Percentiles rank a stretch among this genome's conserved stretches.
Conservation (phyloP, 2,797 vertebrate genomes). For the Pseudochromis fuscus region DNA sequence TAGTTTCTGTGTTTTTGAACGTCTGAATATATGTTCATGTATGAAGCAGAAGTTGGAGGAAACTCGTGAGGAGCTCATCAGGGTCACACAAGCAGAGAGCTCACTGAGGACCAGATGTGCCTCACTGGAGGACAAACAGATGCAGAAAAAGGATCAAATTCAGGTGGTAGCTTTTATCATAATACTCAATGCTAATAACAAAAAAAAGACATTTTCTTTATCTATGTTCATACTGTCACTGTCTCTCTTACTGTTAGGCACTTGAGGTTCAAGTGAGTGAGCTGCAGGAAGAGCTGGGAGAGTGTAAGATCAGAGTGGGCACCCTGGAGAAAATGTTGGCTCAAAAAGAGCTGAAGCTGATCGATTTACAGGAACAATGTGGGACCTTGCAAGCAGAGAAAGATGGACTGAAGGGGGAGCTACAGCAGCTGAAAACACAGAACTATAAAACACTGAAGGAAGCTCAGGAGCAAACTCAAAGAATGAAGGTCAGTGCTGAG, state of each 20-base stretch:
- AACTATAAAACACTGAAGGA: slow-evolving; percentile 59
- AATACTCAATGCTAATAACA: background rate
- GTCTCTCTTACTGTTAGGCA: slow-evolving; percentile 33
- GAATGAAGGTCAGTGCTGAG: slow-evolving; percentile 51
- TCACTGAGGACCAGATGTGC: slow-evolving; percentile 72
- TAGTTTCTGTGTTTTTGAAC: slow-evolving; percentile 11
- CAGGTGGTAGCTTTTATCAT: slow-evolving; percentile 64
- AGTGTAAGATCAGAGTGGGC: slow-evolving; percentile 48
- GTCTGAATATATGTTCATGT: slow-evolving; percentile 11
- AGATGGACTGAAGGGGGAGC: slow-evolving; percentile 71
- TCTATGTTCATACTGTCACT: background rate
- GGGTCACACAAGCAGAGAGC: slow-evolving; percentile 68
- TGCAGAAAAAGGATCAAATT: slow-evolving; percentile 64
- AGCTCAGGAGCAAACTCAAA: slow-evolving; percentile 57
- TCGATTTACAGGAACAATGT: slow-evolving; percentile 61
- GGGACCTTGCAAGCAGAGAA: slow-evolving; percentile 63
- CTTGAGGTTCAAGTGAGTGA: slow-evolving; percentile 35
- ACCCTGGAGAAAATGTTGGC: slow-evolving; percentile 78
- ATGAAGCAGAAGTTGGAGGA: slow-evolving; percentile 82
- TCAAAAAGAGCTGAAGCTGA: slow-evolving; percentile 83
- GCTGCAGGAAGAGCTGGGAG: slow-evolving; percentile 63
- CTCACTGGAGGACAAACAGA: slow-evolving; percentile 75
- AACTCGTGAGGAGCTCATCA: slow-evolving; percentile 78
- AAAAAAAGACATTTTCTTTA: background rate
- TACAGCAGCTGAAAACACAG: slow-evolving; percentile 59